These are phyloP conservation scores for human (Homo sapiens) DNA, from an alignment of 2,113 vertebrate genomes.

Conservation along the genomic window GRCh38 chr15:97329501-97330000, in stretches of 20 bases:
- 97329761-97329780: neutral
- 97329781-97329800: neutral
- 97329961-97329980: accelerated
- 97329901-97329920: neutral
- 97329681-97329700: neutral
- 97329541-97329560: neutral
- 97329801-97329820: neutral
- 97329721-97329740: neutral
- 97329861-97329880: neutral
- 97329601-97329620: neutral
- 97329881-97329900: neutral
- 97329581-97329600: neutral
- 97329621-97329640: neutral
- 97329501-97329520: neutral
- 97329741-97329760: neutral
- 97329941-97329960: neutral
- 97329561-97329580: neutral
- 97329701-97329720: neutral
- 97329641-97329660: neutral
- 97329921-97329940: accelerated
- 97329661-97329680: neutral
- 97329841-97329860: neutral
- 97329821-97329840: neutral
- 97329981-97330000: accelerated
- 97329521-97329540: neutral